Conservation (phyloP, 2,113 vertebrate genomes). For the Cepphus grylle region DNA sequence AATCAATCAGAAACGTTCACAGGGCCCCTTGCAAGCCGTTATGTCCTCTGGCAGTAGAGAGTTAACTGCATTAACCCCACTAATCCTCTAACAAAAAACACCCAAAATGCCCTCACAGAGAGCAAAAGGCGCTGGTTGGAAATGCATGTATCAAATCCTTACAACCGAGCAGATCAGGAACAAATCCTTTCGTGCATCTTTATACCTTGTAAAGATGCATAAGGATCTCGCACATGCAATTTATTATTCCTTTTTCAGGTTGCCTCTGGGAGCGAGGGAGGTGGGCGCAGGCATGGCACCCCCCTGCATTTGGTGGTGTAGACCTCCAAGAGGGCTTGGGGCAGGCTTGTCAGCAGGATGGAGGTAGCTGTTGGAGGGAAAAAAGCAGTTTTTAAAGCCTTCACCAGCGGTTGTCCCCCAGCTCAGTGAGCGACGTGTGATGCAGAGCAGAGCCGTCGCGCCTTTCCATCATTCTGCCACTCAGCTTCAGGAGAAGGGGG, state of each 20-base stretch:
- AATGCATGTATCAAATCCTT: not conserved
- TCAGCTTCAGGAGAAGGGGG: not conserved
- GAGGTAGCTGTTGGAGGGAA: not conserved
- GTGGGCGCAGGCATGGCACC: not conserved
- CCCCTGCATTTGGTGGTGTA: not conserved
- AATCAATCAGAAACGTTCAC: not conserved
- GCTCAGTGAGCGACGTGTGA: not conserved
- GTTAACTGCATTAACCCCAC: not conserved
- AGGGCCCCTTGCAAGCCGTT: accelerated
- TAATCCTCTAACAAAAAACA: not conserved
- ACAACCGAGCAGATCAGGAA: not conserved
- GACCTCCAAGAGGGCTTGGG: not conserved
- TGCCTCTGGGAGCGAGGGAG: not conserved
- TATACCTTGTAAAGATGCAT: not conserved
- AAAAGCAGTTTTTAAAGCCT: not conserved
- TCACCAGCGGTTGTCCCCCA: accelerated
- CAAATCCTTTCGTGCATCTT: not conserved
- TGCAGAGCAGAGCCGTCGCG: not conserved
- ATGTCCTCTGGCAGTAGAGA: not conserved
- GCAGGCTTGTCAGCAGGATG: accelerated
- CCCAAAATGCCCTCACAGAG: not conserved
- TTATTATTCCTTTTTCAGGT: not conserved
- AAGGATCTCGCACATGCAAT: not conserved
- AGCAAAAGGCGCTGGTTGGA: not conserved
- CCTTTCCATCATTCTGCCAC: not conserved